phyloP scores from a whole-genome alignment of 2,797 vertebrate genomes.

The Premnoplex brunnescens region DNA sequence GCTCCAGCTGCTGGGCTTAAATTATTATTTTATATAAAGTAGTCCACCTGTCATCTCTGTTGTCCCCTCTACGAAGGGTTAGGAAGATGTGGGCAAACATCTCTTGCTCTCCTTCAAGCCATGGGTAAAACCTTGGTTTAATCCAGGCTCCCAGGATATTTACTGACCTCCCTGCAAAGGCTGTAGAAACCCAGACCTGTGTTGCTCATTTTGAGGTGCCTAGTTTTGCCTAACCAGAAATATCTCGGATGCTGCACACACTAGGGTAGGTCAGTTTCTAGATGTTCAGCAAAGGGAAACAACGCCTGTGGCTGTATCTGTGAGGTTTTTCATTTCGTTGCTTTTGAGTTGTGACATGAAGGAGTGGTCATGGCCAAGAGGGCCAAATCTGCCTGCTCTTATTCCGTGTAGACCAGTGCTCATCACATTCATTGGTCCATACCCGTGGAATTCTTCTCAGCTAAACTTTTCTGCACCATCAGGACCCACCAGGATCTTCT shows the following conservation, averaged over 20 bases:
- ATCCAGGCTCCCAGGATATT: background rate
- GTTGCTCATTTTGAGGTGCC: background rate
- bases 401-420: background rate
- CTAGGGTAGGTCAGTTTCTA: background rate
- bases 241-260: fast-evolving
- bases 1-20: background rate
- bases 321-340: background rate
- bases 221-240: background rate
- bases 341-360: background rate
- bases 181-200: background rate
- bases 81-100: background rate
- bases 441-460: background rate
- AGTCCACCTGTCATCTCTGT: background rate
- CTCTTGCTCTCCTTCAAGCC: background rate
- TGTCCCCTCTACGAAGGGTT: background rate
- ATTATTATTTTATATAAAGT: background rate
- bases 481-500: background rate
- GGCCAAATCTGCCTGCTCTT: background rate
- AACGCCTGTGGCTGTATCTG: background rate
- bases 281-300: background rate
- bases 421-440: fast-evolving
- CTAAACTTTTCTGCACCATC: background rate
- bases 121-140: background rate
- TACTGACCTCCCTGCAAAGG: background rate
- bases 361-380: background rate